Percentiles rank a stretch among this genome's conserved stretches.
Conservation (phyloP, 1,140 invertebrate genomes). For the Asbolus verrucosus region DNA sequence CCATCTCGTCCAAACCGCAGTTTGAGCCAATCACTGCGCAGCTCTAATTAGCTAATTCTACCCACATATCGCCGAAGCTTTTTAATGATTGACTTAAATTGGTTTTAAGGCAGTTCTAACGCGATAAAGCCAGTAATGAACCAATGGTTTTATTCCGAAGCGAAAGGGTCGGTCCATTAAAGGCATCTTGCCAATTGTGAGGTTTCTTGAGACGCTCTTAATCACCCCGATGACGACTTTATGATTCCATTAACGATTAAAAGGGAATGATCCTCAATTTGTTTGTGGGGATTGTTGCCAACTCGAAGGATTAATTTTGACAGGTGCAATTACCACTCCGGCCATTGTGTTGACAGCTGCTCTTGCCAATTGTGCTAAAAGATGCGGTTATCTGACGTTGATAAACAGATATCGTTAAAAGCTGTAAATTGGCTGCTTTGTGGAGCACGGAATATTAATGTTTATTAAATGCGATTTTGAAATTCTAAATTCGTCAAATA, state of each 20-base stretch:
- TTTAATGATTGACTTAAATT: slow-evolving; percentile 8
- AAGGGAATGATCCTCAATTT: no score
- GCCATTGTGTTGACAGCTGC: slow-evolving; percentile 5
- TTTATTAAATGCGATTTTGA: no score
- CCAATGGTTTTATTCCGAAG: no score
- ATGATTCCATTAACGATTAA: no score
- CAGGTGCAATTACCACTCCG: slow-evolving; percentile 21
- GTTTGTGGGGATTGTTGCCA: slow-evolving; percentile 2
- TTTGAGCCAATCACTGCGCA: slow-evolving; percentile 8
- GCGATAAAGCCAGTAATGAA: background rate
- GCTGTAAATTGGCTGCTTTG: slow-evolving; percentile 13
- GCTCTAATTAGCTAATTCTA: slow-evolving; percentile 20
- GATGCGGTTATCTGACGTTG: slow-evolving; percentile 11
- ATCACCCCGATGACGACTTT: no score
- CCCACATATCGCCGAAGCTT: slow-evolving; percentile 6
- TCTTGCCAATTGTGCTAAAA: slow-evolving; percentile 21
- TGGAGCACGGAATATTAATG: background rate
- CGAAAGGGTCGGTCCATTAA: no score
- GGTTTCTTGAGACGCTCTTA: no score
- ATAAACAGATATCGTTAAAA: slow-evolving; percentile 11
- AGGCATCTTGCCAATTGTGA: no score
- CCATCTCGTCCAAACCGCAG: slow-evolving; percentile 1
- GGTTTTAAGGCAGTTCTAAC: background rate
- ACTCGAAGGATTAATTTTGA: slow-evolving; percentile 18
- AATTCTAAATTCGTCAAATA: slow-evolving; percentile 5